Conservation (phyloP, 2,888 invertebrate genomes). For the Helobdella robusta region DNA sequence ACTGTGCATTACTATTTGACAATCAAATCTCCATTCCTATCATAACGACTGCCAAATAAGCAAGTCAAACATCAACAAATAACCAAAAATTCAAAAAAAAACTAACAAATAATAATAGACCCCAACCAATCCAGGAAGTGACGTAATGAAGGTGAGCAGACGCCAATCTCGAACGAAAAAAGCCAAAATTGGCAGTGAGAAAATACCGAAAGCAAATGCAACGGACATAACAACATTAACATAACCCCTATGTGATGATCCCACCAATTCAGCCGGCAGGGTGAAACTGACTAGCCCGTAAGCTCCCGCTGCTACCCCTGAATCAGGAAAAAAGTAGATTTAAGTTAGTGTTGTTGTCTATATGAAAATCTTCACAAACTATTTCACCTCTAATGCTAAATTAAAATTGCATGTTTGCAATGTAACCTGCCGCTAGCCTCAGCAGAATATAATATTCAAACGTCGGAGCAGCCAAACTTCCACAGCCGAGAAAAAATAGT, state of each 20-base stretch:
- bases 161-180: conserved; percentile 38
- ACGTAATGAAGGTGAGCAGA: conserved; percentile 35
- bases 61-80: too few species aligned
- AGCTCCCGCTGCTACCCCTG: conserved; percentile 29
- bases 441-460: conserved; percentile 20
- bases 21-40: too few species aligned
- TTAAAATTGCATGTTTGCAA: too few species aligned
- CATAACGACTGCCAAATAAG: too few species aligned
- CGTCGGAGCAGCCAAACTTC: conserved; percentile 21
- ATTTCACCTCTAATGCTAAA: too few species aligned
- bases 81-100: too few species aligned
- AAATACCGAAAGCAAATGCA: conserved; percentile 36
- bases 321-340: conserved; percentile 1
- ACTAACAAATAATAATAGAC: conserved; percentile 56
- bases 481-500: conserved; percentile 25
- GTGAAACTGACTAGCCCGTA: conserved; percentile 32
- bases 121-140: conserved; percentile 35
- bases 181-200: conserved; percentile 35
- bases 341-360: neutral
- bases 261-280: conserved; percentile 32
- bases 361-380: neutral
- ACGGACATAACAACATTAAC: conserved; percentile 30
- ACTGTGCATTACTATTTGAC: too few species aligned
- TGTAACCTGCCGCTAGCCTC: neutral
- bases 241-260: conserved; percentile 31